Evolutionary conservation across 2,888 invertebrate genomes (phyloP), one percentile per base, ranked within the genome.

Genomic region (Caprella mutica): DNA sequence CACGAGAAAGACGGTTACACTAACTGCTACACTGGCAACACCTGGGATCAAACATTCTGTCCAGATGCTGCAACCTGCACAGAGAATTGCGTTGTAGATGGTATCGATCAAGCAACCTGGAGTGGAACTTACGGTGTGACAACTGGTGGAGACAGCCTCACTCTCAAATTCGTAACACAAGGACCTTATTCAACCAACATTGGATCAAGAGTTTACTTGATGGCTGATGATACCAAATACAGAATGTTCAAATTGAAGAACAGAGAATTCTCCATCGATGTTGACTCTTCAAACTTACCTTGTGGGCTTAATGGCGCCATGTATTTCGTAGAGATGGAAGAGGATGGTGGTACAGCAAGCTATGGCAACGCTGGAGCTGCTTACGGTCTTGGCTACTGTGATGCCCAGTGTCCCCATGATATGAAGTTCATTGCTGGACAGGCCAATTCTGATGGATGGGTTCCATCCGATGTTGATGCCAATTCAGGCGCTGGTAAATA

Each of bases 371-470:
- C 55, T 17, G 65, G 65, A 42, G 65, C 65, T 27, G 52, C 56
- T 19, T 64, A 57, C 38, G 65, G 65, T 48, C 63, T 62, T 19
- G 65, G 65, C 9, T 65, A 65, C 38, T 65, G 65, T 43, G 65
- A 65, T 51, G 65, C 65, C 21, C 65, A 65, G 30, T 65, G 65
- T 40, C 65, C 65, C 26, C 65, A 65, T 54, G 65, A 65, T 46
- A 44, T 65, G 51, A 65, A 65, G 52, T 65, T 56, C 56, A 65
- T 65, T 44, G 54, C 59, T 39, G 65, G 65, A 8, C 40, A 56
- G 46, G 57, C 65, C 55, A 65, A 65, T 57, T 35, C 35, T 33
- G 54, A 44, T 27, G 55, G 58, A 4, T 65, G 65, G 65, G 33
- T 46, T 6, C 59, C 65, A 5, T 55, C 61, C 14, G 38, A 46